Conservation (phyloP, 2,113 vertebrate genomes). For the Rafetus swinhoei region DNA sequence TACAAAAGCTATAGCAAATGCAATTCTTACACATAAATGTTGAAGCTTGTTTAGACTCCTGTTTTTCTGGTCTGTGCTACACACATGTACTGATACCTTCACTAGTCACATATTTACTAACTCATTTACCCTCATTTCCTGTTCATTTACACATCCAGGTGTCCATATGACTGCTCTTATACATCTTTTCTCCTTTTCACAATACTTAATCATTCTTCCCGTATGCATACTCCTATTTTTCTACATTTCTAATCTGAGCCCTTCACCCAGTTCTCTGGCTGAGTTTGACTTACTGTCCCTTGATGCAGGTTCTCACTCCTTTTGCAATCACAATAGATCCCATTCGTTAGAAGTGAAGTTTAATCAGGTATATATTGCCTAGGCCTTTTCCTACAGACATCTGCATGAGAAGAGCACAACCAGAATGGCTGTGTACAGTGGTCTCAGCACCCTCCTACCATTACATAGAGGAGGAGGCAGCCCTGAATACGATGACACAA, state of each 20-base stretch:
- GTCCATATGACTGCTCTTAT: not conserved
- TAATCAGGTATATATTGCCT: not conserved
- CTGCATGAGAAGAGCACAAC: rapidly evolving
- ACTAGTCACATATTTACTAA: rapidly evolving
- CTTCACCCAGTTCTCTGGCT: not conserved
- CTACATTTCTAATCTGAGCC: rapidly evolving
- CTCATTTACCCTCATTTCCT: not conserved
- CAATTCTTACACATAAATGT: not conserved
- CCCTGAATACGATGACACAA: not conserved
- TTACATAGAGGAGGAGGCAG: not conserved
- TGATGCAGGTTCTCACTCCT: not conserved
- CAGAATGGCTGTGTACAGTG: not conserved
- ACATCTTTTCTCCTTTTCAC: rapidly evolving
- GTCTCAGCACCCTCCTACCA: not conserved
- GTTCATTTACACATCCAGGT: not conserved
- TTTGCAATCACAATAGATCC: not conserved
- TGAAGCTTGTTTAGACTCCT: not conserved
- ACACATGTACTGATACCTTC: not conserved
- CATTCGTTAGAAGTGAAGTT: not conserved
- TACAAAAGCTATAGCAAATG: not conserved
- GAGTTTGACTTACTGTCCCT: rapidly evolving
- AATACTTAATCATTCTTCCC: not conserved
- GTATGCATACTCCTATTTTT: not conserved
- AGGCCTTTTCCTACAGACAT: not conserved
- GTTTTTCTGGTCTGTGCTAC: not conserved